Evolutionary conservation across 2,888 invertebrate genomes (phyloP), one percentile per base, ranked within the genome.

Genomic region (Thymelicus sylvestris): DNA sequence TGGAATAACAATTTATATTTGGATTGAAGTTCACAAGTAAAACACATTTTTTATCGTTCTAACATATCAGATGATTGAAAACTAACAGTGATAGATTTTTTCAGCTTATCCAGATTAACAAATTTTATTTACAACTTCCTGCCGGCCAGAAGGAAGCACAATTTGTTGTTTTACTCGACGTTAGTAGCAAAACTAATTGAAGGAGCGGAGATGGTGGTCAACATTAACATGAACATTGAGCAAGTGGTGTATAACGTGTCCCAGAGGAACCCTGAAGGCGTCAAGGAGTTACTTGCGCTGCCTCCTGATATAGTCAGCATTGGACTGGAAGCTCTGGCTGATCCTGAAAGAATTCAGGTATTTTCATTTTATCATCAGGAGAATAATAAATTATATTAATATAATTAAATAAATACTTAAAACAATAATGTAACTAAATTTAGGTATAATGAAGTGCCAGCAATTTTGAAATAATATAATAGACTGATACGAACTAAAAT

Each of bases 331-430:
- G 93, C 86, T 6, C 81, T 94, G 52, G 84, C 91, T n/a, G 89
- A 92, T 78, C 85, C 91, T 50, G 89, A 92, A 72, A 85, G 92
- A 74, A 85, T 88, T 2, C 92, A 93, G 87, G 94, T 94, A 83
- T 41, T 60, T 60, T 41, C 10, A n/a, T n/a, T n/a, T n/a, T n/a
- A n/a, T n/a, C 12, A 44, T 44, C 44, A 44, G 12, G 0, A 44
- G 44, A 4, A 44, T 44, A 8, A 8, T 8, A 7, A 44, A 44
- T 4, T 44, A 4, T 12, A 44, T 10, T 31, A 1, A 31, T 31
- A 31, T 31, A 31, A 5, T 31, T 0, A 31, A 31, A 2, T 31
- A 31, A 31, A 31, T n/a, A n/a, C n/a, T n/a, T n/a, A n/a, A n/a
- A n/a, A n/a, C n/a, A n/a, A n/a, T n/a, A n/a, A n/a, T n/a, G n/a